Evolutionary conservation across 2,797 vertebrate genomes (phyloP).

Genomic region (Hyperoplus lanceolatus): DNA sequence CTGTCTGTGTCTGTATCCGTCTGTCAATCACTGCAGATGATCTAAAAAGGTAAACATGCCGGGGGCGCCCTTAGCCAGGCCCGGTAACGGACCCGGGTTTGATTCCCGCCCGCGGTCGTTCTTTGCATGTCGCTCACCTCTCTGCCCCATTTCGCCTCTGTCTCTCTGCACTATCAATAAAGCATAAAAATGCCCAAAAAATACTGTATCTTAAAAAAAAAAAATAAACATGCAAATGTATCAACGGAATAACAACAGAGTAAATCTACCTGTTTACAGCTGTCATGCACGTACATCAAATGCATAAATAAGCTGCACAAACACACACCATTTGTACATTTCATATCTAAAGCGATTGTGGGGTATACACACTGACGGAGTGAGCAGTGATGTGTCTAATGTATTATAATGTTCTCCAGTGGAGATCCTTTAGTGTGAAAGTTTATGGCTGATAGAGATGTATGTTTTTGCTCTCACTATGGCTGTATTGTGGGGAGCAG

Average conservation of each 20-base stretch:
- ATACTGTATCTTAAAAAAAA: too few relatives aligned
- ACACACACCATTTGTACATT: conserved; percentile 13
- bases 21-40: conserved; percentile 17
- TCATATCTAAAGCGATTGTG: neutral
- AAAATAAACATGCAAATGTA: neutral
- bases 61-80: too few relatives aligned
- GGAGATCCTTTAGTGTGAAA: conserved; percentile 22
- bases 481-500: neutral
- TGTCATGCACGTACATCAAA: neutral
- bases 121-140: too few relatives aligned
- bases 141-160: too few relatives aligned
- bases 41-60: conserved; percentile 30
- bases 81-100: too few relatives aligned
- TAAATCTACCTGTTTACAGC: neutral
- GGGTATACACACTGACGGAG: neutral
- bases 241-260: conserved; percentile 23
- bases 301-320: conserved; percentile 6
- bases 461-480: conserved; percentile 9
- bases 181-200: too few relatives aligned
- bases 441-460: conserved; percentile 21
- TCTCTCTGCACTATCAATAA: too few relatives aligned
- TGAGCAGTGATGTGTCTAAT: conserved; percentile 6
- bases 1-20: neutral
- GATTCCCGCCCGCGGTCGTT: too few relatives aligned
- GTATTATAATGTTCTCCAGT: neutral